Base-by-base conservation (phyloP, 2,888 invertebrate species). In the Unio delphinus region DNA sequence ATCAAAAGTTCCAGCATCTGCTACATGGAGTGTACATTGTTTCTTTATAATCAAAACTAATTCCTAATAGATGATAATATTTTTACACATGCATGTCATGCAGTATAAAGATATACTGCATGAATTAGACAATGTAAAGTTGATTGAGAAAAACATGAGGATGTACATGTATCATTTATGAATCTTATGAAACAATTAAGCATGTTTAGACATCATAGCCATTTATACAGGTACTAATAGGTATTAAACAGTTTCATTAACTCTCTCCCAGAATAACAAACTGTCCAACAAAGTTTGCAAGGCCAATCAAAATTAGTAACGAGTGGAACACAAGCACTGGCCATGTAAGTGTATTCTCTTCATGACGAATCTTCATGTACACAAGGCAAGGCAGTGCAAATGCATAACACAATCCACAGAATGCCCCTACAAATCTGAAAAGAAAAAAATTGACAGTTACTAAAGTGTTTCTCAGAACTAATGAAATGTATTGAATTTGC, bases 381-480 rank as follows among this genome's bases (percentile, higher is more conserved):
- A 96, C 92, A n/a, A 95, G 86, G 72, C 94, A 94, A 0, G 97
- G 97, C 30, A 97, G 91, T 0, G 95, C 93, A 90, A 97, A 97
- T 17, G 97, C 93, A 89, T 96, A 96, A 0, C 96, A 93, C 66
- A 96, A 91, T 0, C 97, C 97, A 85, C 95, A 95, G 28, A 96
- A 91, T 0, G 96, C 95, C 61, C 97, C 97, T 0, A 95, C 95
- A 90, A 95, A 96, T 83, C 96, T 95, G 90, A 78, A 91, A 83
- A 61, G 34, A 34, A 56, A 75, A 57, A 17, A 34, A 17, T 7
- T 23, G 4, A 20, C 65, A 61, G 72, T 7, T 1, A 56, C 18
- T 55, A n/a, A 64, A 55, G 34, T 45, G 23, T 26, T 61, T 26
- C 30, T 20, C 61, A 23, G 61, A 18, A 61, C 17, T 26, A 59